Percentiles rank a stretch among this genome's conserved stretches.
Evolutionary conservation across 2,797 vertebrate species (phyloP).

Genomic region (Thaleichthys pacificus): DNA sequence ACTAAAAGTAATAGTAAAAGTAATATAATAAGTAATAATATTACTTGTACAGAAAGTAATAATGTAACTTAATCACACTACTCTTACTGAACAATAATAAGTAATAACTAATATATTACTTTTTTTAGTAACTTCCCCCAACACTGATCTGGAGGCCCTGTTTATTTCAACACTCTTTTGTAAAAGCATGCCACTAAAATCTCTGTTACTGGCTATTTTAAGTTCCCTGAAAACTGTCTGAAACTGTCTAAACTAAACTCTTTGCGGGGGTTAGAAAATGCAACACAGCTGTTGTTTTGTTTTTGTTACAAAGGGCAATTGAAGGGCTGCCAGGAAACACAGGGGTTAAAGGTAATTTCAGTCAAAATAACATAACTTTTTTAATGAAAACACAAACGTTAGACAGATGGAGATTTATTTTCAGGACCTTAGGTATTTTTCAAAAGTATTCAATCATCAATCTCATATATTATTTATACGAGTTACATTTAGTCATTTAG

Average conservation of each 20-base stretch:
- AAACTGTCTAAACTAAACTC: conserved; percentile 11
- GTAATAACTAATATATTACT: no score
- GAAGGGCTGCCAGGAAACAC: conserved; percentile 36
- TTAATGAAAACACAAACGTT: conserved; percentile 32
- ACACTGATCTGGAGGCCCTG: no score
- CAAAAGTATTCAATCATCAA: neutral
- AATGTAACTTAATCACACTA: no score
- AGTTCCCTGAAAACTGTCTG: conserved; percentile 23
- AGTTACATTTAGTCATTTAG: no score
- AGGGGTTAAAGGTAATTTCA: conserved; percentile 30
- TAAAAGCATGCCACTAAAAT: no score
- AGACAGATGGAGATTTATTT: conserved; percentile 34
- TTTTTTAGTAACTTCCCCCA: no score
- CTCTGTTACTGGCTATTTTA: no score
- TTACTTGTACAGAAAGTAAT: no score
- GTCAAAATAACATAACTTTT: conserved; percentile 31
- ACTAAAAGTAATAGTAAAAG: no score
- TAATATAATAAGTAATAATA: no score
- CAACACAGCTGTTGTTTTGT: conserved; percentile 51
- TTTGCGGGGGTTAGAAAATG: conserved; percentile 37
- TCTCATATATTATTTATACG: no score
- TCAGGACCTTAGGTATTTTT: neutral
- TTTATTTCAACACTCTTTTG: neutral
- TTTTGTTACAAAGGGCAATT: conserved; percentile 23
- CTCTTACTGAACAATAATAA: no score